These are phyloP conservation scores for Hipparchia semele DNA, from an alignment of 2,888 invertebrate species.

Conservation along the genomic window DNA sequence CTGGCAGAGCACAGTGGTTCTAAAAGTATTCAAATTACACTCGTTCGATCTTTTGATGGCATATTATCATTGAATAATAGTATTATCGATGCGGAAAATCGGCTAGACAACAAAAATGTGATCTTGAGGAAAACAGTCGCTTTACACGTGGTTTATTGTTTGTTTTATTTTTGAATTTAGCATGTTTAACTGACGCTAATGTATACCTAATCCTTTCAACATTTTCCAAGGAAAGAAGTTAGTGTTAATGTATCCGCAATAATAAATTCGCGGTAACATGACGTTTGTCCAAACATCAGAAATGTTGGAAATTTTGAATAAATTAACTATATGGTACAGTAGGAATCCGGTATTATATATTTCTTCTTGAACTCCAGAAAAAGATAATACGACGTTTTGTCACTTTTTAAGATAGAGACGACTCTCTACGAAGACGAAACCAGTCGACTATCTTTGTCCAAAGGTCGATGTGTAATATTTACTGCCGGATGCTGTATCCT, in stretches of 20 bases:
- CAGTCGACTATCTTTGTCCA: too few species aligned
- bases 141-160: conserved; percentile 10
- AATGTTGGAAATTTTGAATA: neutral
- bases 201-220: conserved; percentile 2
- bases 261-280: conserved; percentile 17
- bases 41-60: conserved; percentile 1
- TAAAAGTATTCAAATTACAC: conserved; percentile 2
- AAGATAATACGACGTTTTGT: too few species aligned
- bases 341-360: too few species aligned
- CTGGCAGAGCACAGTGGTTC: neutral
- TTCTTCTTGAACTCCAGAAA: too few species aligned
- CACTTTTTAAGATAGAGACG: too few species aligned
- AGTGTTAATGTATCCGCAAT: conserved; percentile 20
- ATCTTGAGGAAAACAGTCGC: conserved; percentile 5
- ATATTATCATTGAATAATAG: neutral
- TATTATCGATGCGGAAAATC: neutral
- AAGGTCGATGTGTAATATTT: too few species aligned
- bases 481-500: too few species aligned
- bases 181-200: conserved; percentile 14
- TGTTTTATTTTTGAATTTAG: conserved; percentile 6
- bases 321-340: neutral
- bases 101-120: conserved; percentile 7
- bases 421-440: too few species aligned
- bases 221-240: conserved; percentile 19
- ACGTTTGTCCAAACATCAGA: conserved; percentile 17